Evolutionary conservation across 2,888 invertebrate species (phyloP).

Genomic region (Mesorhabditis spiculigera): DNA sequence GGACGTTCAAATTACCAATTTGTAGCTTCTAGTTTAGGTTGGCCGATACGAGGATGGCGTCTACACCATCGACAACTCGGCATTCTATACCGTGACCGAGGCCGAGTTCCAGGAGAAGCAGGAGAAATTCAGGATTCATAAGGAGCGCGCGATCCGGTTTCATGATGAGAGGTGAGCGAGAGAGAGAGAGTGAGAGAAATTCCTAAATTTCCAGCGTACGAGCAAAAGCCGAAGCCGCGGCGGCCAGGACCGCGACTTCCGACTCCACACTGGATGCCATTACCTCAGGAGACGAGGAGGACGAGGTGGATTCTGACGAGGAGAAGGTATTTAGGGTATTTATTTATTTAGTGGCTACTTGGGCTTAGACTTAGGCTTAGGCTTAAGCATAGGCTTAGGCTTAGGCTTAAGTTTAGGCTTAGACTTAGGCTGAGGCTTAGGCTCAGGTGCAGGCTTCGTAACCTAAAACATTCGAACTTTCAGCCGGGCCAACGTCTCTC

Average conservation of each 20-base stretch:
- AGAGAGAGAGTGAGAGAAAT: constrained; percentile 9
- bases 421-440: no score
- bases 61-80: constrained; percentile 44
- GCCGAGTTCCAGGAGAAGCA: constrained; percentile 23
- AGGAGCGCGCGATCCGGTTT: constrained; percentile 4
- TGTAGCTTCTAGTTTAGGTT: constrained; percentile 19
- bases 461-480: neutral
- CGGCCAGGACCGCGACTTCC: neutral
- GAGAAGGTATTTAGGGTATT: neutral
- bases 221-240: neutral
- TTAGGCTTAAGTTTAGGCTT: no score
- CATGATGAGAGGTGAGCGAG: constrained; percentile 5
- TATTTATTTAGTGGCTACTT: neutral
- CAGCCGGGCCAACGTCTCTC: constrained; percentile 8
- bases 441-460: no score
- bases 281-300: constrained; percentile 5
- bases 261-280: neutral
- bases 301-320: neutral
- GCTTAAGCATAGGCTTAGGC: no score
- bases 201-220: neutral
- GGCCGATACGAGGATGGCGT: constrained; percentile 47
- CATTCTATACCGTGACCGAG: constrained; percentile 33
- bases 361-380: no score
- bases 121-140: constrained; percentile 13
- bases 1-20: no score